Percentiles rank a stretch among this genome's conserved stretches.
Evolutionary conservation across 2,888 invertebrate species (phyloP).

Genomic region (Fragum sueziense): DNA sequence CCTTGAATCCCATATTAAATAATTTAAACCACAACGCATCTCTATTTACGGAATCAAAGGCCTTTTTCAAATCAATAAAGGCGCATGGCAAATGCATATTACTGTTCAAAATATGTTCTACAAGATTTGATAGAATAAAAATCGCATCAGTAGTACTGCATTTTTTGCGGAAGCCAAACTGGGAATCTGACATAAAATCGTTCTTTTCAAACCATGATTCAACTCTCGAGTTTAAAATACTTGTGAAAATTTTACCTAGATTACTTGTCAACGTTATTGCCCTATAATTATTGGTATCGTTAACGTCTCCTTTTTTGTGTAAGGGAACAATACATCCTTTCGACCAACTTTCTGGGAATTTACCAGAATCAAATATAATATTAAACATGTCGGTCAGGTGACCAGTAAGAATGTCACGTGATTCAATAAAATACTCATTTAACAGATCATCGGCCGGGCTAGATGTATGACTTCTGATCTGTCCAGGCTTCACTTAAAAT

Average conservation of each 20-base stretch:
- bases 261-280: too few species aligned
- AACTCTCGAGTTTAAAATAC: constrained; percentile 12
- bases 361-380: too few species aligned
- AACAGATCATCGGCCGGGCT: too few species aligned
- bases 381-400: too few species aligned
- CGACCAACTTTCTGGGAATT: too few species aligned
- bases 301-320: too few species aligned
- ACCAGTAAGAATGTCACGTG: too few species aligned
- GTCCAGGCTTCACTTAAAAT: constrained; percentile 19
- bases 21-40: constrained; percentile 22
- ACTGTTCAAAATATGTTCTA: background rate
- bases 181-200: constrained; percentile 1
- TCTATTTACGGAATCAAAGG: constrained; percentile 20
- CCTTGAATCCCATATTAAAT: constrained; percentile 6
- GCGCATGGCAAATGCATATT: background rate
- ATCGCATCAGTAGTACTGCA: constrained; percentile 8
- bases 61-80: constrained; percentile 18
- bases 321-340: too few species aligned
- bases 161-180: constrained; percentile 16
- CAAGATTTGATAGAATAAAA: constrained; percentile 4
- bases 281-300: too few species aligned
- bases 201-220: too few species aligned
- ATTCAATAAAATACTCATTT: too few species aligned
- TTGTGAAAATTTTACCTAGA: background rate
- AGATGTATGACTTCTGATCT: too few species aligned